A percentile compares a stretch with the other conserved stretches of the same genome.
These are phyloP conservation scores for Phocoena phocoena DNA, from an alignment of 2,113 vertebrate genomes.

Conservation along the genomic window DNA sequence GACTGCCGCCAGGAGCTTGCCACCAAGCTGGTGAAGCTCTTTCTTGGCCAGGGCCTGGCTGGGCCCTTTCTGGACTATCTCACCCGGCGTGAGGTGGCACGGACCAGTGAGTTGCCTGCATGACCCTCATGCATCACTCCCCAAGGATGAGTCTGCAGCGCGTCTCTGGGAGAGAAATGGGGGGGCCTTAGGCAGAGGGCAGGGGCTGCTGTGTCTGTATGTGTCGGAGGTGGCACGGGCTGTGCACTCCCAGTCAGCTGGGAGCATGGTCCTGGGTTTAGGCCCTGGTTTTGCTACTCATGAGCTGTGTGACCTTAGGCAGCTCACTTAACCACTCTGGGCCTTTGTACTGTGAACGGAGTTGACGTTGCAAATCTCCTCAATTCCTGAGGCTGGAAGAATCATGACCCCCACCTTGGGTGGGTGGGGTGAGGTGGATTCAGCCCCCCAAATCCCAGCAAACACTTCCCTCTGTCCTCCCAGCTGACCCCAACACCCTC, in stretches of 20 bases:
- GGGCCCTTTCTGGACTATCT: constrained; percentile 92
- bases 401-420: neutral
- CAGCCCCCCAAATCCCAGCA: neutral
- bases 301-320: neutral
- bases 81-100: constrained; percentile 89
- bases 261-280: neutral
- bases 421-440: neutral
- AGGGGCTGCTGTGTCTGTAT: neutral
- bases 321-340: neutral
- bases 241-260: neutral
- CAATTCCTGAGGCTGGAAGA: neutral
- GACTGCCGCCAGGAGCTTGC: constrained; percentile 93
- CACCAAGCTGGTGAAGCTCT: constrained; percentile 94
- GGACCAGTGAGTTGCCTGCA: constrained; percentile 87
- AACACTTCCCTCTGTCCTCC: constrained; percentile 24
- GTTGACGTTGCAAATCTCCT: neutral
- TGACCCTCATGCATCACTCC: neutral
- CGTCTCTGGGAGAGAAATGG: neutral
- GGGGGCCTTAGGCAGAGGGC: neutral
- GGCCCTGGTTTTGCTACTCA: neutral
- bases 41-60: constrained; percentile 90
- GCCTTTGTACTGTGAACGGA: neutral
- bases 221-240: neutral
- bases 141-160: neutral
- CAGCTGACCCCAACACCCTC: constrained; percentile 95